phyloP scores from a whole-genome alignment of 2,797 vertebrate species.

The Labeo calbasu region DNA sequence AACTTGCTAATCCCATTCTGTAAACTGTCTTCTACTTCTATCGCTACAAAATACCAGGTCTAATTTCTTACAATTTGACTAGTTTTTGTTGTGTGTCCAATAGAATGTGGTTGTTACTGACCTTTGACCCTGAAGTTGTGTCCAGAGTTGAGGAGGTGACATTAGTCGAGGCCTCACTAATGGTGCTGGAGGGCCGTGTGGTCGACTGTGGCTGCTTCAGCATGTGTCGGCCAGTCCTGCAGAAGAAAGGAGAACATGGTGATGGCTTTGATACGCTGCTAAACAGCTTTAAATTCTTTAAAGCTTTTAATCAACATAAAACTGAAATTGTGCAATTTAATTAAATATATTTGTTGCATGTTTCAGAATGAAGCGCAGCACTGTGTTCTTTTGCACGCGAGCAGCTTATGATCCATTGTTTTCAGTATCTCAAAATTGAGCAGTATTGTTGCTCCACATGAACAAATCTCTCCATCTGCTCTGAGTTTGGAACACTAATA shows the following conservation, averaged over 20 bases:
- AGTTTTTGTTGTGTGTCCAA: neutral
- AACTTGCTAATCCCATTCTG: neutral
- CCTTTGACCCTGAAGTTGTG: conserved; percentile 83
- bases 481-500: neutral
- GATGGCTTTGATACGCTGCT: neutral
- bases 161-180: conserved; percentile 89
- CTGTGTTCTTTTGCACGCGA: neutral
- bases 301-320: neutral
- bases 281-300: neutral
- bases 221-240: conserved; percentile 82
- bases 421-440: neutral
- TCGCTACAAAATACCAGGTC: neutral
- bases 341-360: neutral
- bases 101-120: conserved; percentile 61
- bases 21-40: conserved; percentile 58
- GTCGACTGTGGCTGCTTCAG: conserved; percentile 77
- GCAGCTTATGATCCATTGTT: neutral
- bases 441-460: neutral
- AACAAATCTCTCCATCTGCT: neutral
- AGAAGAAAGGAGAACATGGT: conserved; percentile 33
- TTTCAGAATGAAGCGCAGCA: neutral
- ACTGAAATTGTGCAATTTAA: neutral
- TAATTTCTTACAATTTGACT: too few species aligned
- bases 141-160: conserved; percentile 88
- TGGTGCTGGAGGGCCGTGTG: conserved; percentile 90